These are phyloP conservation scores for Mohoua ochrocephala DNA, from an alignment of 2,113 vertebrate species.

Conservation along the genomic window DNA sequence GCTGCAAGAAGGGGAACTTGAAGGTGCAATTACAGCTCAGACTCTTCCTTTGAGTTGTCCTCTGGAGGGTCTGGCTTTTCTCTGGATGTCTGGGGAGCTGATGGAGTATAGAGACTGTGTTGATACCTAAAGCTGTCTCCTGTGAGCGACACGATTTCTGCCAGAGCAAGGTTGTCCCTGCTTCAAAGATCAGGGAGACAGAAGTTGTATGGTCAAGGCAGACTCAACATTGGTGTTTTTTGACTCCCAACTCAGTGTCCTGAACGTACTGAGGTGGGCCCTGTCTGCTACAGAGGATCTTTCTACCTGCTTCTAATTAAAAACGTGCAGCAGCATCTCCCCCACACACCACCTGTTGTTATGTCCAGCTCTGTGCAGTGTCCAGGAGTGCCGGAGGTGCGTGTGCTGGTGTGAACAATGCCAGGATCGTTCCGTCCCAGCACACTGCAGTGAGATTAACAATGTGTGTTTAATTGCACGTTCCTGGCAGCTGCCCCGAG, in stretches of 20 bases:
- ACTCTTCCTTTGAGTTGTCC: background rate
- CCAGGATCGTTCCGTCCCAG: background rate
- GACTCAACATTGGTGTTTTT: background rate
- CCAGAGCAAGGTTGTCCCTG: background rate
- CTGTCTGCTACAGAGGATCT: accelerated
- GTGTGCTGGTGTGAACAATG: background rate
- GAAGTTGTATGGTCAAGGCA: background rate
- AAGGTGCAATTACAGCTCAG: background rate
- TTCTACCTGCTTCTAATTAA: background rate
- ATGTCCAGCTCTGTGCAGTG: background rate
- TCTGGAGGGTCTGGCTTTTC: background rate
- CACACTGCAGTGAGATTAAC: background rate
- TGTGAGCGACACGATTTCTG: accelerated
- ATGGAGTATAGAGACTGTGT: accelerated
- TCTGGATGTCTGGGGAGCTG: background rate
- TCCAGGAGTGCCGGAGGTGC: background rate
- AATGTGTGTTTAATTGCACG: background rate
- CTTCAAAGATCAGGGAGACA: background rate
- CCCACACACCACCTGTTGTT: accelerated
- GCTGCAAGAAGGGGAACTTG: background rate
- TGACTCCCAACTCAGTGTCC: background rate
- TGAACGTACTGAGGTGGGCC: accelerated
- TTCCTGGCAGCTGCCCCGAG: background rate
- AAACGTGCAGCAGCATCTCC: accelerated
- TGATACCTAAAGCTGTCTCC: background rate